Evolutionary conservation across 2,888 invertebrate genomes (phyloP).

Genomic region (Andrena marginata): DNA sequence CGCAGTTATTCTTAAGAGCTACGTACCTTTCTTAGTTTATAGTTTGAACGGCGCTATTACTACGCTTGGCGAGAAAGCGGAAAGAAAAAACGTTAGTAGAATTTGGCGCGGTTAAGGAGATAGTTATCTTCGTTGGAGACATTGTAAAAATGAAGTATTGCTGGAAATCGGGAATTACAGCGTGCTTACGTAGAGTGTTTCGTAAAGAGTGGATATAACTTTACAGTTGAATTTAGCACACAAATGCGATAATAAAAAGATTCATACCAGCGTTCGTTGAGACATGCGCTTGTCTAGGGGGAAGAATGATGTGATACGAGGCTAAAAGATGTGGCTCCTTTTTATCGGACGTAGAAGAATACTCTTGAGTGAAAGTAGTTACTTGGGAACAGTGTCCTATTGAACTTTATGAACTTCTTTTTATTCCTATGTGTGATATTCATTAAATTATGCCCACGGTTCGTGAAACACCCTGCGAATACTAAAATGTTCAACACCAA

Average conservation of each 20-base stretch:
- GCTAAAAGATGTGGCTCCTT: no score
- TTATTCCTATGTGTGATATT: not conserved
- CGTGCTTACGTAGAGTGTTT: not conserved
- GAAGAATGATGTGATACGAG: no score
- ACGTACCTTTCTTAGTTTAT: slow-evolving; percentile 12
- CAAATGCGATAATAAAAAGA: not conserved
- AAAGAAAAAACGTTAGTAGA: not conserved
- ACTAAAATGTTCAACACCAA: not conserved
- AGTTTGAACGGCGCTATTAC: slow-evolving; percentile 5
- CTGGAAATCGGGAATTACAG: not conserved
- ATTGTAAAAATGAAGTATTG: no score
- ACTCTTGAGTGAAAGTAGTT: no score
- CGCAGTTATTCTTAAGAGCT: slow-evolving; percentile 12
- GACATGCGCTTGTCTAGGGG: no score
- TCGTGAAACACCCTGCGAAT: not conserved
- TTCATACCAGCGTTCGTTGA: no score
- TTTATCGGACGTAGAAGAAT: no score
- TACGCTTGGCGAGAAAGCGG: not conserved
- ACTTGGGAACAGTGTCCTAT: no score
- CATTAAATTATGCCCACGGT: not conserved
- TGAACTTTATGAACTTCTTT: not conserved
- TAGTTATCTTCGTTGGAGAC: no score
- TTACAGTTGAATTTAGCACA: not conserved
- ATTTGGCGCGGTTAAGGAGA: not conserved
- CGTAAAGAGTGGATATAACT: slow-evolving; percentile 4